A percentile compares a stretch with the other conserved stretches of the same genome.
Conservation (phyloP, 2,797 vertebrate species). For the Typhlichthys subterraneus region DNA sequence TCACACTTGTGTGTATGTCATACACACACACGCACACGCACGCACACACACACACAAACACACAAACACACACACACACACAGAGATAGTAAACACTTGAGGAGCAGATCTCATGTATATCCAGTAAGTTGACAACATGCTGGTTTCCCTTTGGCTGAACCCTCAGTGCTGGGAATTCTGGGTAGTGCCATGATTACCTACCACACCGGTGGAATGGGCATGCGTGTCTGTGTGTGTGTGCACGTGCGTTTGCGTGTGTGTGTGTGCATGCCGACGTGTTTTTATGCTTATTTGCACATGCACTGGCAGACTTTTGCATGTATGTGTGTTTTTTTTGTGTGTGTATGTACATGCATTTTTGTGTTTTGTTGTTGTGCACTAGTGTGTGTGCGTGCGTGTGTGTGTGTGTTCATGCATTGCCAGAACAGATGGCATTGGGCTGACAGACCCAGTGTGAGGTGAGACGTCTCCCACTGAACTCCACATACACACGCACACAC, state of each 20-base stretch:
- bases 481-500: conserved; percentile 57
- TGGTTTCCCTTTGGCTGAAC: conserved; percentile 75
- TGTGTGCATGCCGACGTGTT: conserved; percentile 6
- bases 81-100: not conserved
- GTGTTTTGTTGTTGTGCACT: not conserved
- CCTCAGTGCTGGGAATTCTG: conserved; percentile 63
- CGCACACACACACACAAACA: conserved; percentile 4
- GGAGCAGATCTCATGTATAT: conserved; percentile 47
- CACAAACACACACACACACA: conserved; percentile 14
- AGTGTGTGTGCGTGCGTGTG: conserved; percentile 16
- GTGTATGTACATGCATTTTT: conserved; percentile 4
- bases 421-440: conserved; percentile 77
- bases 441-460: conserved; percentile 74
- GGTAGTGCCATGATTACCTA: conserved; percentile 64
- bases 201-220: conserved; percentile 11
- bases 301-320: not conserved
- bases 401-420: conserved; percentile 18
- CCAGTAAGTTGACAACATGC: conserved; percentile 55
- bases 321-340: conserved; percentile 15
- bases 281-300: not conserved
- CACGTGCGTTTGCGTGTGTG: not conserved
- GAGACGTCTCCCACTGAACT: conserved; percentile 69
- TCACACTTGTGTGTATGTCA: too few relatives aligned
- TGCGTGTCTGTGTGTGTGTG: conserved; percentile 5
- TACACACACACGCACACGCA: not conserved